Base-by-base conservation (phyloP, 30 jellyfish, hydroid and myxozoan species). In the Cassiopea xamachana region DNA sequence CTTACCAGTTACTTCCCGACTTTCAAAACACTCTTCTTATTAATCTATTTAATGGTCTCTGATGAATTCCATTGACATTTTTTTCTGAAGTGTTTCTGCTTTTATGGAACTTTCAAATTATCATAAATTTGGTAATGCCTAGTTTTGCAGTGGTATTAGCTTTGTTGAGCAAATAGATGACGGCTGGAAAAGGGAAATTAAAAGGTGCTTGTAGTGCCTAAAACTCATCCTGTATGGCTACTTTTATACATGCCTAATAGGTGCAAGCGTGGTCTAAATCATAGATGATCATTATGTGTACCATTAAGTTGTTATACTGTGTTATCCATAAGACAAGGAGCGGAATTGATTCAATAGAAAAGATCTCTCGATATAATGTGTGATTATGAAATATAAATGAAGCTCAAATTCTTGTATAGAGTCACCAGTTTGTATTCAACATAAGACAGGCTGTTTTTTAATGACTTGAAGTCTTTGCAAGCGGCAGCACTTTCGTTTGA, bases 331-430 rank as follows among this genome's bases (percentile, higher is more conserved):
- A 46, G 68, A 82, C 90, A 82, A 82, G 47, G 47, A 67, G 82
- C n/a, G 55, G 90, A 60, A 82, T 64, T 82, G 80, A 82, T 82
- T 82, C 69, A 80, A 82, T 82, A 9, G 90, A 60, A 74, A 46
- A 49, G 59, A 82, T 46, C 74, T 45, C 82, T 55, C 68, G 90
- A 82, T 82, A 67, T 82, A 27, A 46, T 67, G 83, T 43, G 73
- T 59, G 83, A 82, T 69, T 82, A 82, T 82, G 81, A 82, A 82
- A 82, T 82, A 82, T 82, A 51, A n/a, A 82, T 82, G 90, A 82
- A 82, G 76, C 58, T 16, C 81, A 44, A 45, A 67, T 1, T 18
- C 27, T 48, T 82, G 76, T 62, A 82, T 82, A 82, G 60, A 62
- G 90, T 82, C 90, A 82, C 90, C 90, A 82, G 90, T 61, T 78